A percentile compares a stretch with the other conserved stretches of the same genome.
These are phyloP conservation scores for Tauraco erythrolophus DNA, from an alignment of 2,113 vertebrate genomes.

Conservation along the genomic window DNA sequence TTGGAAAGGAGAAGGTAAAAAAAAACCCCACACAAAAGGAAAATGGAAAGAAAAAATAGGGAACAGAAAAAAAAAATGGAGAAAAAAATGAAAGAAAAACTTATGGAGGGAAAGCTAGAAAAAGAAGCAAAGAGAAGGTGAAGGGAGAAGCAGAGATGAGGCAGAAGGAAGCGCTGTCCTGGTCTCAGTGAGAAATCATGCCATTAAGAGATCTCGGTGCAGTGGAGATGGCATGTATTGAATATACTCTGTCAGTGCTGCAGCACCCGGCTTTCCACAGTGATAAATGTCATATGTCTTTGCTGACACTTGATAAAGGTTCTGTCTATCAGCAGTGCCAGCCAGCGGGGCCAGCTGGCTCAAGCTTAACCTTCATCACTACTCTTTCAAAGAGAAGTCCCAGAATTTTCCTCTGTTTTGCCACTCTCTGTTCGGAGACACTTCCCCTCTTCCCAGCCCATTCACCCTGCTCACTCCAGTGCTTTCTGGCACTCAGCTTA, in stretches of 20 bases:
- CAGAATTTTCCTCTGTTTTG: neutral
- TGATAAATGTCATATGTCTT: slow-evolving; percentile 76
- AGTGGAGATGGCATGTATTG: slow-evolving; percentile 48
- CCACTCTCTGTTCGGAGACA: neutral
- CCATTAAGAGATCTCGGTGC: slow-evolving; percentile 46
- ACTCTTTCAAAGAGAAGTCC: neutral
- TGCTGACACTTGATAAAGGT: slow-evolving; percentile 76
- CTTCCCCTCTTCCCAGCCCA: neutral
- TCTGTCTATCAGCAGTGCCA: slow-evolving; percentile 23
- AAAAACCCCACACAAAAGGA: too few species aligned
- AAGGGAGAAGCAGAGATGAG: neutral
- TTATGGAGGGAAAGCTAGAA: neutral
- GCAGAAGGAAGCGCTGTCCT: neutral
- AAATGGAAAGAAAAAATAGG: neutral
- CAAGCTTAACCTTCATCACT: slow-evolving; percentile 31
- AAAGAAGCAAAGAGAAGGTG: neutral
- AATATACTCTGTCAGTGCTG: slow-evolving; percentile 59
- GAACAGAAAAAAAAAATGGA: neutral
- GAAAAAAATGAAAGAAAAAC: rapidly evolving
- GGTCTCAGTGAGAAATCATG: neutral
- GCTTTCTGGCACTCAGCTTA: slow-evolving; percentile 17
- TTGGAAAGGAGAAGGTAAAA: neutral
- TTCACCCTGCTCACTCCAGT: neutral
- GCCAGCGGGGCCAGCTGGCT: slow-evolving; percentile 5
- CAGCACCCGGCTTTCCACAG: neutral